Percentiles rank a stretch among this genome's conserved stretches.
These are phyloP conservation scores for Eueides isabella DNA, from an alignment of 1,140 invertebrate species.

Conservation along the genomic window DNA sequence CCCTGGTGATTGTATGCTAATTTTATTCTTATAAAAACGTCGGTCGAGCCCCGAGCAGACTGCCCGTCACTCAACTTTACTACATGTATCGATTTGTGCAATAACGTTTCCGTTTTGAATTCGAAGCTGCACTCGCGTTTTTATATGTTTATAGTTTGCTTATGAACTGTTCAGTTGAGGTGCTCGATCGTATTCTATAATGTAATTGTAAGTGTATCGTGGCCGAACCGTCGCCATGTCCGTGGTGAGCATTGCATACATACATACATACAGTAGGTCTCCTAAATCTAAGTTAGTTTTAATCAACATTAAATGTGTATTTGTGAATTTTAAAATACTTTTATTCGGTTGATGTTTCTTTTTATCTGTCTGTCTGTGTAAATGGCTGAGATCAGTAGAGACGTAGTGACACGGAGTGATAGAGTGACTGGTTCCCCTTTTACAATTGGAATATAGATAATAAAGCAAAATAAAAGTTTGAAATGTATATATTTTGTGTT, in stretches of 20 bases:
- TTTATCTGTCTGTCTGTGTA: conserved; percentile 63
- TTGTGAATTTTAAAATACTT: conserved; percentile 76
- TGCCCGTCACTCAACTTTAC: background rate
- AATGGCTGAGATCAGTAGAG: conserved; percentile 77
- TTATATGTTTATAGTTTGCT: conserved; percentile 9
- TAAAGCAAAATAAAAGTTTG: conserved; percentile 78
- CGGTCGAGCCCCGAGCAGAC: conserved; percentile 28
- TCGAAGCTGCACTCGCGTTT: conserved; percentile 9
- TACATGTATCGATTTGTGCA: conserved; percentile 3
- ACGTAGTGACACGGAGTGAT: conserved; percentile 77
- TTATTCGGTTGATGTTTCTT: conserved; percentile 79
- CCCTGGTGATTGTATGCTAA: background rate
- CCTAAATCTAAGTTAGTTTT: conserved; percentile 70
- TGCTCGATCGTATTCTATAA: conserved; percentile 55
- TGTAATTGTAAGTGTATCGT: conserved; percentile 53
- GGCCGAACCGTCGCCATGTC: conserved; percentile 72
- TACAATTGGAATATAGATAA: conserved; percentile 81
- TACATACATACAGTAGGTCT: conserved; percentile 43
- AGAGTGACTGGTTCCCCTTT: conserved; percentile 79
- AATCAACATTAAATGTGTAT: conserved; percentile 81
- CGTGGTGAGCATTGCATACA: conserved; percentile 51
- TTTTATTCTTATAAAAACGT: conserved; percentile 36
- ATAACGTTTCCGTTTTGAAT: conserved; percentile 2
- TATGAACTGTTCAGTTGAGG: conserved; percentile 44
- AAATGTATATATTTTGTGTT: conserved; percentile 57